Evolutionary conservation across 2,797 vertebrate genomes (phyloP).

Genomic region (Mus spretus): DNA sequence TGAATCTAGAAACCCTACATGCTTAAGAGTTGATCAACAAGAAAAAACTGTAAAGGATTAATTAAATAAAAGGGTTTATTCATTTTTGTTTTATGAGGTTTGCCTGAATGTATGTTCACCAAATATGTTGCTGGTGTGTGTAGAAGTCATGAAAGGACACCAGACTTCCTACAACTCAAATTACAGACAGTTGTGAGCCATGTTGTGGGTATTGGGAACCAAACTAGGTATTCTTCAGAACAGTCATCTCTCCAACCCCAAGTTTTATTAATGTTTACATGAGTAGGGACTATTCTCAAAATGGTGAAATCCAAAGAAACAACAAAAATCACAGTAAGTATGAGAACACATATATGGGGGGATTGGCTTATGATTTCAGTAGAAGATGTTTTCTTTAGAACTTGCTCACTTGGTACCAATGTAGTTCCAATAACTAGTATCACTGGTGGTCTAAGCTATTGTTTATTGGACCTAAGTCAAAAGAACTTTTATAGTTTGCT

Average conservation of each 20-base stretch:
- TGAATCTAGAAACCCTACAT: neutral
- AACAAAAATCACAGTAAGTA: neutral
- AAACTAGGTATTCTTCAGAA: neutral
- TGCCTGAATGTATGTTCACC: neutral
- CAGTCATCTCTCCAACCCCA: neutral
- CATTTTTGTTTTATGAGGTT: neutral
- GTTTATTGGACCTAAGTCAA: neutral
- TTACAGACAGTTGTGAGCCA: neutral
- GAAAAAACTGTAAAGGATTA: neutral
- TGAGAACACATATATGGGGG: neutral
- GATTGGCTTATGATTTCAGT: neutral
- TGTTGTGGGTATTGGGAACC: neutral
- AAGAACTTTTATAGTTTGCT: neutral
- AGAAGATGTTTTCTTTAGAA: neutral
- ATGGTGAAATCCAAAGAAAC: neutral
- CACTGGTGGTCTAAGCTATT: neutral
- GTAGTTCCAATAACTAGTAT: neutral
- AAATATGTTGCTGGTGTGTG: neutral
- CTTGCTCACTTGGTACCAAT: neutral
- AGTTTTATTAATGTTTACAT: neutral
- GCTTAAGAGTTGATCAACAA: neutral
- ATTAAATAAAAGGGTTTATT: neutral
- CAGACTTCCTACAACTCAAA: neutral
- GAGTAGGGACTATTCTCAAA: neutral
- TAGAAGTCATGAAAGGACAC: neutral